Conservation (phyloP, 2,888 invertebrate genomes). For the Miltochrista miniata region DNA sequence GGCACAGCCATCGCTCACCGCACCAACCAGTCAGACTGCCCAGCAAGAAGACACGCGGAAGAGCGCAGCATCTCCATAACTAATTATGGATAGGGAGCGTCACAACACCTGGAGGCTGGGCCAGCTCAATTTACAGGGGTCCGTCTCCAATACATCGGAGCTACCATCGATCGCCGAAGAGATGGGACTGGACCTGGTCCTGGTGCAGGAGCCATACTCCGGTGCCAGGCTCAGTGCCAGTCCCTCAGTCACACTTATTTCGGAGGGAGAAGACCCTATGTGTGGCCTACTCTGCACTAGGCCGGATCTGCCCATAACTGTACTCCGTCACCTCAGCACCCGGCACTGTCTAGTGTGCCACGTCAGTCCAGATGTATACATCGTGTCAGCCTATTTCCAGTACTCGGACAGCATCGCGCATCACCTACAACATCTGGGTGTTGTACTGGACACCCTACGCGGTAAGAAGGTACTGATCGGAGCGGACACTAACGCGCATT, state of each 20-base stretch:
- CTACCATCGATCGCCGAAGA: constrained; percentile 15
- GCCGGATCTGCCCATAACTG: background rate
- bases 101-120: constrained; percentile 2
- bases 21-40: background rate
- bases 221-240: background rate
- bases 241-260: background rate
- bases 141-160: constrained; percentile 21
- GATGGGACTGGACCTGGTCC: constrained; percentile 21
- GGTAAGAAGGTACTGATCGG: constrained; percentile 16
- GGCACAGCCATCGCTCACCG: no score
- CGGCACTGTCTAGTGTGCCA: background rate
- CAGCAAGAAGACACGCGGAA: constrained; percentile 15
- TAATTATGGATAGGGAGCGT: no score
- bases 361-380: background rate
- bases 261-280: background rate
- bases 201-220: constrained; percentile 33
- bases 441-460: constrained; percentile 15
- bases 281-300: rapidly evolving
- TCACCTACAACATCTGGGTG: constrained; percentile 9
- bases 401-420: background rate
- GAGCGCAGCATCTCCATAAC: no score
- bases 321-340: background rate
- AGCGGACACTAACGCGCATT: constrained; percentile 39
- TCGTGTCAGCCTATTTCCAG: background rate
- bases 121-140: constrained; percentile 29